These are phyloP conservation scores for Drosophila fuyamai DNA, from an alignment of 1,140 invertebrate genomes.

Conservation along the genomic window DNA sequence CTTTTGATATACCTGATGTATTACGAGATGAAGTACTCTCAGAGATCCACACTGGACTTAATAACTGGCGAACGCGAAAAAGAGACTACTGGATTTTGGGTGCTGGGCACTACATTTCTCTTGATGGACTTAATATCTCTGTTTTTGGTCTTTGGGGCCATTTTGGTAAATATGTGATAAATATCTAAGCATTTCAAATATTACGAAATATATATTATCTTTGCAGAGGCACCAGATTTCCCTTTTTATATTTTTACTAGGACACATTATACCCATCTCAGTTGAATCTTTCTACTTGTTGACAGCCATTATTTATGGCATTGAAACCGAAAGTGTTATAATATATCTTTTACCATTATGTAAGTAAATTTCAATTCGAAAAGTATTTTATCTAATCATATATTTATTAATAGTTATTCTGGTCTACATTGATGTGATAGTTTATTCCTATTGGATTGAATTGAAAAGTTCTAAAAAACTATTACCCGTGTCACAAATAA, in stretches of 20 bases:
- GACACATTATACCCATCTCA: slow-evolving; percentile 1
- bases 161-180: slow-evolving; percentile 1
- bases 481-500: not conserved
- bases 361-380: not conserved
- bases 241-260: slow-evolving; percentile 9
- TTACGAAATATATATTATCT: too few species aligned
- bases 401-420: slow-evolving; percentile 3
- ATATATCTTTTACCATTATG: slow-evolving; percentile 19
- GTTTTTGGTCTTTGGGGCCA: not conserved
- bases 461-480: not conserved
- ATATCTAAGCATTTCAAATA: too few species aligned
- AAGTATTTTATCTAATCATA: too few species aligned
- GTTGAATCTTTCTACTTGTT: slow-evolving; percentile 21
- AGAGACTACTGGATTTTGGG: slow-evolving; percentile 2
- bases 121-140: not conserved
- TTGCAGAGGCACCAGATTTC: not conserved
- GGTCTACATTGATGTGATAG: slow-evolving; percentile 29
- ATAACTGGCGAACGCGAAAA: not conserved
- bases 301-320: slow-evolving; percentile 6
- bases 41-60: not conserved
- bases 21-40: slow-evolving; percentile 1
- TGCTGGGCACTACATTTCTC: slow-evolving; percentile 10
- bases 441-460: not conserved
- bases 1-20: not conserved
- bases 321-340: slow-evolving; percentile 3